Evolutionary conservation across 2,113 vertebrate species (phyloP).

Genomic region (Lutjanus erythropterus): DNA sequence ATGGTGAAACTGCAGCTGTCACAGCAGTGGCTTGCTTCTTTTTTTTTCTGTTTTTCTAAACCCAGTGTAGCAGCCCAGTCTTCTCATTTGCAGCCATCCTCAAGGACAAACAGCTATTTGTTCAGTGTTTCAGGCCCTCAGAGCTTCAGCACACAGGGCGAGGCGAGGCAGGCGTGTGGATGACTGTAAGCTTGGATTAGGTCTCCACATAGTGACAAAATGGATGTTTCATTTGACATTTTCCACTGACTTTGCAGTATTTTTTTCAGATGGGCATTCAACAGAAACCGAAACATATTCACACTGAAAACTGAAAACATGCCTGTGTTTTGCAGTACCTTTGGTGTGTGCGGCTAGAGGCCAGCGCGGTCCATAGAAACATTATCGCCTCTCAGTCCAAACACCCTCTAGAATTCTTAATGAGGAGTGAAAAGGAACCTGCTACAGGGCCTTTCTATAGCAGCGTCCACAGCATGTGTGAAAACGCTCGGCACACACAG

Average conservation of each 20-base stretch:
- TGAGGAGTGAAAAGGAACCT: conserved; percentile 60
- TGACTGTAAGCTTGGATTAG: conserved; percentile 38
- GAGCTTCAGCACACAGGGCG: conserved; percentile 28
- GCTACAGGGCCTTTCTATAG: conserved; percentile 32
- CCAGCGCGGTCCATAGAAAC: conserved; percentile 35
- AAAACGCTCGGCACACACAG: conserved; percentile 49
- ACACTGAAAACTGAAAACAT: conserved; percentile 18
- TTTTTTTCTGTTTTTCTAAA: conserved; percentile 34
- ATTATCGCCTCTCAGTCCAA: conserved; percentile 59
- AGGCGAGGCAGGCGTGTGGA: conserved; percentile 39
- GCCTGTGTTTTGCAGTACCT: conserved; percentile 15
- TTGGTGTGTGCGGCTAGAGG: conserved; percentile 32
- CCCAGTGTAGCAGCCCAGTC: conserved; percentile 22
- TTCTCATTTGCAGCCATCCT: conserved; percentile 54
- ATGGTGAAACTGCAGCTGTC: conserved; percentile 45
- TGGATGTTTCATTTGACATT: conserved; percentile 14
- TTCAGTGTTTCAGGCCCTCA: conserved; percentile 44
- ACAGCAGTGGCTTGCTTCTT: conserved; percentile 25
- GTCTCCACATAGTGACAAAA: conserved; percentile 37
- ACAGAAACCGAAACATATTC: conserved; percentile 13
- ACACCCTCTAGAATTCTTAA: conserved; percentile 66
- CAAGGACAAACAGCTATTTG: conserved; percentile 79
- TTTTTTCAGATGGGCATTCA: conserved; percentile 17
- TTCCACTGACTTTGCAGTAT: conserved; percentile 17
- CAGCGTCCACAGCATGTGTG: conserved; percentile 46